phyloP scores from a whole-genome alignment of 1,140 invertebrate genomes.

The Pissodes strobi region DNA sequence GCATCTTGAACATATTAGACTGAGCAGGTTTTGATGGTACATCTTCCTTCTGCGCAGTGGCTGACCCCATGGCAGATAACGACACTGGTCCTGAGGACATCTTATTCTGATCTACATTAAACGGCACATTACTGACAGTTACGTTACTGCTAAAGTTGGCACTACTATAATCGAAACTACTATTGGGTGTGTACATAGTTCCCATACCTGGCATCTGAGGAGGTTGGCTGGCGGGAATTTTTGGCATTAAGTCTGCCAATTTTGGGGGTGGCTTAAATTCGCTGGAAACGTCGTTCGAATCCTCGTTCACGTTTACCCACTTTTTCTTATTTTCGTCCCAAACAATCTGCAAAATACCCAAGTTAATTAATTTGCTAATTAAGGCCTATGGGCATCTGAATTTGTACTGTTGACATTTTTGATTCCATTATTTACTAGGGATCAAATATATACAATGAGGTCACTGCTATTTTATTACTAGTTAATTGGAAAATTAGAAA shows the following conservation, averaged over 20 bases:
- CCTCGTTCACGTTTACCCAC: constrained; percentile 84
- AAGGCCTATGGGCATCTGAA: too few relatives aligned
- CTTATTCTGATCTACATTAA: constrained; percentile 23
- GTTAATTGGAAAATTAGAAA: too few relatives aligned
- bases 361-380: too few relatives aligned
- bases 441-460: too few relatives aligned
- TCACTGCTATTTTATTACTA: too few relatives aligned
- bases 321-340: constrained; percentile 84
- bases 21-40: constrained; percentile 56
- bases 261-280: constrained; percentile 78
- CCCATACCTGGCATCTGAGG: constrained; percentile 19
- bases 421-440: too few relatives aligned
- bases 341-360: constrained; percentile 79
- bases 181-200: neutral
- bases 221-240: constrained; percentile 15
- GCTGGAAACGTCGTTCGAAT: constrained; percentile 62
- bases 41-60: constrained; percentile 5
- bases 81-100: constrained; percentile 37
- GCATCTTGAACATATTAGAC: constrained; percentile 78
- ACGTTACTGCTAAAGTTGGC: constrained; percentile 11
- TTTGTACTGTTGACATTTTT: too few relatives aligned
- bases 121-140: neutral
- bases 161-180: constrained; percentile 28
- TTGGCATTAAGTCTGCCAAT: constrained; percentile 62
- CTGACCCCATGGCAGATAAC: constrained; percentile 39